These are phyloP conservation scores for Pseudomyrmex concolor DNA, from an alignment of 1,140 invertebrate genomes.

Conservation along the genomic window DNA sequence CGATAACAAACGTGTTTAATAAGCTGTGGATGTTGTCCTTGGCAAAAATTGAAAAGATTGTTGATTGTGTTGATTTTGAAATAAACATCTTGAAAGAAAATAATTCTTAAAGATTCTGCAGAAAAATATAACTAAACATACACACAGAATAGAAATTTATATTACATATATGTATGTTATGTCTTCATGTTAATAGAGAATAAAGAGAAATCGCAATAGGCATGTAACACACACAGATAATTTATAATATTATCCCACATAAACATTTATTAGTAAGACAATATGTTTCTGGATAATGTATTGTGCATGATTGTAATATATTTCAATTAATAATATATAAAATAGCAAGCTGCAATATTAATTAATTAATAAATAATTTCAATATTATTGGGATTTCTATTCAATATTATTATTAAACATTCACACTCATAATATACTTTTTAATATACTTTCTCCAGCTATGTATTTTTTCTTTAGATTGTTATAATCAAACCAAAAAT, in stretches of 20 bases:
- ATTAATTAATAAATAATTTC: background rate
- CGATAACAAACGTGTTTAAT: background rate
- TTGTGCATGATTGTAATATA: background rate
- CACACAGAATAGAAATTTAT: background rate
- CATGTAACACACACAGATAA: background rate
- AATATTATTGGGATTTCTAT: background rate
- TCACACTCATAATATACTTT: background rate
- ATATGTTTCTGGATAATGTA: background rate
- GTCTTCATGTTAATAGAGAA: background rate
- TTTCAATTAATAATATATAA: slow-evolving; percentile 29
- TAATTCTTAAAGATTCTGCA: background rate
- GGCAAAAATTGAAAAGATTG: background rate
- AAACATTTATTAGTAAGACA: background rate
- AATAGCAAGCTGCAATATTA: background rate
- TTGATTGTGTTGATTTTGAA: background rate
- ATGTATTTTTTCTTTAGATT: no score
- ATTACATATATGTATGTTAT: background rate
- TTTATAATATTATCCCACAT: background rate
- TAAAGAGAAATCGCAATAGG: slow-evolving; percentile 1
- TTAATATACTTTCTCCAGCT: background rate
- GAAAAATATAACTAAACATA: background rate
- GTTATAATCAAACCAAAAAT: background rate
- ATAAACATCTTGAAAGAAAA: no score
- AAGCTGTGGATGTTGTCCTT: background rate
- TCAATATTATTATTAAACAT: background rate